These are phyloP conservation scores for Diaphora mendica DNA, from an alignment of 2,888 invertebrate species.

Conservation along the genomic window DNA sequence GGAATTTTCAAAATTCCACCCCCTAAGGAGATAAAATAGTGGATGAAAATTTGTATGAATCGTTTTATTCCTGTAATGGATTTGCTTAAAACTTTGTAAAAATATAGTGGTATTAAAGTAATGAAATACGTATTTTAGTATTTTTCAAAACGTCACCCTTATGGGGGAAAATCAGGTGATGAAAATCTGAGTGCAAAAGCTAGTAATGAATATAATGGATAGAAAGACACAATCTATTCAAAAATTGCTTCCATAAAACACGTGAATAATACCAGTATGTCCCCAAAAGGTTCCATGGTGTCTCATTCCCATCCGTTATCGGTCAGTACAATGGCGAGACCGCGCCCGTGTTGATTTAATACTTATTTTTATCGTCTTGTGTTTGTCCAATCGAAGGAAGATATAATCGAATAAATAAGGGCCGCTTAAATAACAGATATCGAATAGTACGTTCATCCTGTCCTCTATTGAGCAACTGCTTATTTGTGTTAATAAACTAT, in stretches of 20 bases:
- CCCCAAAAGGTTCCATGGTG: conserved; percentile 29
- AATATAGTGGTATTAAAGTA: too few species aligned
- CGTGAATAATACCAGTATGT: not conserved
- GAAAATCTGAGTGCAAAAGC: too few species aligned
- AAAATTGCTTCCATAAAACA: not conserved
- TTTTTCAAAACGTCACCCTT: too few species aligned
- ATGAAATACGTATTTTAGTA: too few species aligned
- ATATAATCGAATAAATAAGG: conserved; percentile 50
- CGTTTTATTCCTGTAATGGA: too few species aligned
- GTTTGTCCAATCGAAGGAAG: conserved; percentile 43
- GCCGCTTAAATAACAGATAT: conserved; percentile 43
- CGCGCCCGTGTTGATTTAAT: conserved; percentile 44
- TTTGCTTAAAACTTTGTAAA: too few species aligned
- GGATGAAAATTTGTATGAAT: too few species aligned
- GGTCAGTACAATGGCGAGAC: conserved; percentile 47
- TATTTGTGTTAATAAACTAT: conserved; percentile 22
- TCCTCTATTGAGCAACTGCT: conserved; percentile 40
- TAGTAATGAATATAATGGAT: too few species aligned
- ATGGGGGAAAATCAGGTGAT: too few species aligned
- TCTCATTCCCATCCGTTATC: conserved; percentile 47
- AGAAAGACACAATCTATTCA: not conserved
- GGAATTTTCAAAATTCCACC: too few species aligned
- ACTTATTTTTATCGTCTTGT: conserved; percentile 44
- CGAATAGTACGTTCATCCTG: conserved; percentile 34
- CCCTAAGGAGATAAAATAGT: too few species aligned